Base-by-base conservation (phyloP, 1,140 invertebrate genomes). In the Drosophila kurseongensis region DNA sequence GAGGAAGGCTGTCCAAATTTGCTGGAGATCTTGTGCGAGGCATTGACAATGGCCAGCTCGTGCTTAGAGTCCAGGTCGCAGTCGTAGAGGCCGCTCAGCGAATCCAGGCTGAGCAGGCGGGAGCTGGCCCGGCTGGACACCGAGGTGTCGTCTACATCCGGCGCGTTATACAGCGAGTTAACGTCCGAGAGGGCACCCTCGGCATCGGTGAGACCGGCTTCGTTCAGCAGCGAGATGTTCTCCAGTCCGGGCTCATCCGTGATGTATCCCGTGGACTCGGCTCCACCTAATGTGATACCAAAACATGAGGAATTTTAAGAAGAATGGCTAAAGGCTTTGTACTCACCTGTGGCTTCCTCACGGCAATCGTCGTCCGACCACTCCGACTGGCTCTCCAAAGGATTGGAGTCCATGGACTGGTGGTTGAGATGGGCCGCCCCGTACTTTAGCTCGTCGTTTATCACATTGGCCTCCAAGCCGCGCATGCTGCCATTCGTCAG, bases 111-210 rank as follows among this genome's bases (percentile, higher is more conserved):
- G 65, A 97, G 94, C 14, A 96, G 95, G 13, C 96, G 94, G 9
- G 96, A 97, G 47, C 96, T 97, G 8, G 96, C 96, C 59, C 96
- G 93, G 54, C 95, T 96, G 69, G 96, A 95, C 32, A 96, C 96
- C 27, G 96, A 96, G 78, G 95, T 95, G 88, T 96, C 95, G 85
- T 96, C 95, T 74, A 96, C 93, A 88, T 96, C 96, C 75, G 94
- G 95, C 58, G 95, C 95, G 88, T 95, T 95, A 88, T 96, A 96
- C 63, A 96, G 95, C n/a, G 96, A 97, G 92, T 97, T 97, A 27
- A 97, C 96, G 91, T 97, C 96, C 86, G 96, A 97, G 45, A 97
- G 92, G 7, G 96, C 96, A 51, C 96, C 96, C 94, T 97, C 96
- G 7, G 96, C 96, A 93, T 97, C 96, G 7, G 96, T 97, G 18